A percentile compares a stretch with the other conserved stretches of the same genome.
These are phyloP conservation scores for Euphydryas editha DNA, from an alignment of 2,888 invertebrate genomes.

Conservation along the genomic window DNA sequence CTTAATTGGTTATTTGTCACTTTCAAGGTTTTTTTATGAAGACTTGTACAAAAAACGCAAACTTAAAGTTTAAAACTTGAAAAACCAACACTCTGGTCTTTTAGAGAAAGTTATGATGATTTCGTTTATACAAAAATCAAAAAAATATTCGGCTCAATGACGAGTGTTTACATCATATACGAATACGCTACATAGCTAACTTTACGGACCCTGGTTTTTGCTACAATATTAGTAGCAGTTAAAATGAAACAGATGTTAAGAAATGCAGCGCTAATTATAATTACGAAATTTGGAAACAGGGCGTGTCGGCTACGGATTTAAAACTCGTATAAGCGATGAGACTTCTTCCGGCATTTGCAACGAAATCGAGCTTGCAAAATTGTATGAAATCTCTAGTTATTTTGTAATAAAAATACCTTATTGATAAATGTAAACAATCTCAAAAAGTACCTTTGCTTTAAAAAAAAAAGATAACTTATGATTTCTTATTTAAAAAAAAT, in stretches of 20 bases:
- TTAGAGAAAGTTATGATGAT: no score
- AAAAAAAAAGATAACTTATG: no score
- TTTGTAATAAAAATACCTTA: background rate
- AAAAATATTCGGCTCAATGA: no score
- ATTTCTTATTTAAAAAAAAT: no score
- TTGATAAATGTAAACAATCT: background rate
- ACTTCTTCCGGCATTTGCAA: slow-evolving; percentile 9
- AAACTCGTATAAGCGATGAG: slow-evolving; percentile 14
- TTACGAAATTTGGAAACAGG: slow-evolving; percentile 19
- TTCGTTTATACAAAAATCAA: no score
- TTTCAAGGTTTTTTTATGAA: no score
- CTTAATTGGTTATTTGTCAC: no score
- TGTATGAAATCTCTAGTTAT: background rate
- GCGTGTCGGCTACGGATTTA: slow-evolving; percentile 18
- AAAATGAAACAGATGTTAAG: slow-evolving; percentile 11
- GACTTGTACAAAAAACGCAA: no score
- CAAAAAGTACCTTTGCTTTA: background rate
- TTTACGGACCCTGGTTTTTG: background rate
- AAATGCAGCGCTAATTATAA: slow-evolving; percentile 10
- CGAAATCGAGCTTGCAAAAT: slow-evolving; percentile 13
- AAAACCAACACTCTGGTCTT: no score
- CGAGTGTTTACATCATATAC: no score
- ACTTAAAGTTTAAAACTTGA: no score
- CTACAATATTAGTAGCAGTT: background rate
- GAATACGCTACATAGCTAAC: no score